Base-by-base conservation (phyloP, 2,888 invertebrate genomes). In the Bedellia somnulentella region DNA sequence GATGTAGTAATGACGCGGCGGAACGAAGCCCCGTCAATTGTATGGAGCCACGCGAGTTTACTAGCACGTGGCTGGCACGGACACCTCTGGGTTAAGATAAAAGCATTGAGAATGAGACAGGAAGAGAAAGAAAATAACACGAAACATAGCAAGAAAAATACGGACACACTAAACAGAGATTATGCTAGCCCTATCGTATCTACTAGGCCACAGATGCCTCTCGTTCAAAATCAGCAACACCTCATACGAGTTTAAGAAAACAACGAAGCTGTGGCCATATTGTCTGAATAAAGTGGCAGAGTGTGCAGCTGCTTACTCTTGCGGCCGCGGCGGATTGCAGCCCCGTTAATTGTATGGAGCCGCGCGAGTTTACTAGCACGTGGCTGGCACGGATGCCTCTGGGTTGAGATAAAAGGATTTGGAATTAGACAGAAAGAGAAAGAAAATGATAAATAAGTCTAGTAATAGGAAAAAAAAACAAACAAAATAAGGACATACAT, bases 331-430 rank as follows among this genome's bases (percentile, higher is more conserved):
- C 85, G 51, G 89, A 89, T 9, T 91, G 79, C 31, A 94, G 79
- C 1, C 93, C 93, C 0, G 88, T 80, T 39, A 95, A 57, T 16
- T 85, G 82, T 2, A 88, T 88, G 37, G 78, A 78, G 0, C 90
- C 90, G 29, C 76, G 77, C 0, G 82, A 81, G 31, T 86, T 86
- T 11, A 95, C 68, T 16, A 94, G 63, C 27, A 95, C 86, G 48
- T 93, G 93, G 58, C 89, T 87, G 3, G 89, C 91, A 41, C 87
- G 79, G 28, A 95, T 80, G 36, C 89, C 86, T 48, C 93, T 88
- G 62, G 24, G 64, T n/a, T n/a, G n/a, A n/a, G n/a, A n/a, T n/a
- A n/a, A n/a, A n/a, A n/a, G n/a, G n/a, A n/a, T n/a, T n/a, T n/a
- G n/a, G n/a, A n/a, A n/a, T n/a, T n/a, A n/a, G n/a, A n/a, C n/a